Evolutionary conservation across 1,140 invertebrate genomes (phyloP), one percentile per base, ranked within the genome.

Genomic region (Muscidifurax raptorellus): DNA sequence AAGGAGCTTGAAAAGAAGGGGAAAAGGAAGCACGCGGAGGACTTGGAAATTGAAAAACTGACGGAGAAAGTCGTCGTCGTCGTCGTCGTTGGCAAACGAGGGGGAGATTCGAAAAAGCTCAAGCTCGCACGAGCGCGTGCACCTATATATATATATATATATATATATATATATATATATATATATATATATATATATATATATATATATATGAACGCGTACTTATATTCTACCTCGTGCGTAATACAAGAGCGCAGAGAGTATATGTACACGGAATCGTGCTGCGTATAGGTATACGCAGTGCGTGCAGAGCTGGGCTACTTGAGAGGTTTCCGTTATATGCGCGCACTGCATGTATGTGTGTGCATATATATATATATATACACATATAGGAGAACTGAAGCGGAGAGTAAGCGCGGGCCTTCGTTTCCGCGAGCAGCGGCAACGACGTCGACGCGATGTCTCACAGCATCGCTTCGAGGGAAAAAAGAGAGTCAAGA

Each of bases 221-320:
- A 88, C 86, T 88, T 86, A 78, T 85, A 86, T 67, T 85, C 77
- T 78, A 86, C 86, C 86, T 86, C 85, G 85, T 87, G 84, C 86
- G 87, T 90, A 89, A 89, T 90, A 90, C 88, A 91, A 88, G 88
- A 90, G 89, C 30, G 76, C 7, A 47, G 22, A 22, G 81, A 91
- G 89, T 89, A 85, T 89, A 86, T 87, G 88, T 86, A 90, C 88
- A 86, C 87, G 78, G 82, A 78, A 40, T 32, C 36, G 5, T 10
- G 84, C 40, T 64, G 22, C 18, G 27, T 27, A 12, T 27, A 67
- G 4, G 36, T 36, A 64, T 64, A 64, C 59, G 59, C 59, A 75
- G 28, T n/a, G 72, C 36, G 72, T 22, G 32, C n/a, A n/a, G 71
- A 30, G 71, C 66, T 30, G 59, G 74, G 82, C 82, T 78, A 83